Evolutionary conservation across 2,797 vertebrate genomes (phyloP).

Genomic region (Hippoglossus hippoglossus): DNA sequence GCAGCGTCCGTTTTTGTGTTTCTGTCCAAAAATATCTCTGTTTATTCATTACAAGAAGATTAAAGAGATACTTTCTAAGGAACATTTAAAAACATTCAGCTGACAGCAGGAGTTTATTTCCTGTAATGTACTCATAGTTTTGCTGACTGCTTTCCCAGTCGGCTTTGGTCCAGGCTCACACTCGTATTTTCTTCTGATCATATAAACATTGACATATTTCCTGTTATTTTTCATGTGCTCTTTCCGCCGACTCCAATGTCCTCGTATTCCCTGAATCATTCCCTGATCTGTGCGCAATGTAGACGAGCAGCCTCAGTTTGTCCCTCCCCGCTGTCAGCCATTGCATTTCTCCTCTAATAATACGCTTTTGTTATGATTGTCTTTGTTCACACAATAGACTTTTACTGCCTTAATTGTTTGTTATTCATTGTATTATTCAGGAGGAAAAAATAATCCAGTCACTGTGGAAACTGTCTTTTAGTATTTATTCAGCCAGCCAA

Average conservation of each 20-base stretch:
- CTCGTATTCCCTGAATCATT: conserved; percentile 47
- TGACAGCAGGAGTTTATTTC: too few species aligned
- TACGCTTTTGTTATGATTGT: conserved; percentile 53
- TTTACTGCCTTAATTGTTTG: conserved; percentile 37
- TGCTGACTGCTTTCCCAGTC: too few species aligned
- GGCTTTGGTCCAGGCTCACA: neutral
- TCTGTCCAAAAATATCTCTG: too few species aligned
- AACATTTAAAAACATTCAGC: too few species aligned
- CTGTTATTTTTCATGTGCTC: conserved; percentile 25
- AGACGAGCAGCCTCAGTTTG: conserved; percentile 35
- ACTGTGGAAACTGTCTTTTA: conserved; percentile 23
- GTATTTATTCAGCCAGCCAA: conserved; percentile 14
- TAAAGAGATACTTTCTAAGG: too few species aligned
- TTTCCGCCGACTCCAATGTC: conserved; percentile 33
- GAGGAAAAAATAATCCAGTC: conserved; percentile 28
- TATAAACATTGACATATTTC: conserved; percentile 35
- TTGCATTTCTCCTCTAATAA: conserved; percentile 56
- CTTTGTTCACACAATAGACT: conserved; percentile 59
- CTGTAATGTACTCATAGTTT: too few species aligned
- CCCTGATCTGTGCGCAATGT: conserved; percentile 39
- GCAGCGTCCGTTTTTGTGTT: too few species aligned
- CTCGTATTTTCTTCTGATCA: too few species aligned
- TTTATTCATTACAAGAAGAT: too few species aligned
- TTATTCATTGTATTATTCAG: conserved; percentile 39
- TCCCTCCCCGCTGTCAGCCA: conserved; percentile 34